phyloP scores from a whole-genome alignment of 2,113 vertebrate genomes.

The Spheniscus mendiculus region DNA sequence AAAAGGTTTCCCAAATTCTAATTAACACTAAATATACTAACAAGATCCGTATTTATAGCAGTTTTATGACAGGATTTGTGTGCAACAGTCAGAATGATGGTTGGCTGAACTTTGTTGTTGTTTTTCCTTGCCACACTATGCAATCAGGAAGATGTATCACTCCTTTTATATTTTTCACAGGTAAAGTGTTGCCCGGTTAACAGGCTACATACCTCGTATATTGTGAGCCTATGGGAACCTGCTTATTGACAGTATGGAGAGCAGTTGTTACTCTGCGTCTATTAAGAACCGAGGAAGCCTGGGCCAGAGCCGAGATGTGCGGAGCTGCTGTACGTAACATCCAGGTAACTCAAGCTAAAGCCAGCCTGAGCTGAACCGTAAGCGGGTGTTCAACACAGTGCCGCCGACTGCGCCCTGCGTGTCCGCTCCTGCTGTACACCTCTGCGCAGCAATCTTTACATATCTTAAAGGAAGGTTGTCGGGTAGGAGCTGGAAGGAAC shows the following conservation, averaged over 20 bases:
- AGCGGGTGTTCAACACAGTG: rapidly evolving
- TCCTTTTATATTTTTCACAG: background rate
- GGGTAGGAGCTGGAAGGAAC: background rate
- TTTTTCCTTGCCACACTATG: background rate
- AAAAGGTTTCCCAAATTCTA: background rate
- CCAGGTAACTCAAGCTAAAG: background rate
- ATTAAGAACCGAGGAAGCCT: background rate
- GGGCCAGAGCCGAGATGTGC: background rate
- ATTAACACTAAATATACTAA: background rate
- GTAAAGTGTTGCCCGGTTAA: background rate
- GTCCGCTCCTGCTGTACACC: background rate
- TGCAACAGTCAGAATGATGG: background rate
- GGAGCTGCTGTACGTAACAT: background rate
- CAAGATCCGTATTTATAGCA: background rate
- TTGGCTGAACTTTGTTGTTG: background rate
- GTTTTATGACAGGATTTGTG: background rate
- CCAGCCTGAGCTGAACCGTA: background rate
- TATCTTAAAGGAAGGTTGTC: background rate
- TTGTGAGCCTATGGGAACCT: background rate
- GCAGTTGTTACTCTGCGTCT: background rate
- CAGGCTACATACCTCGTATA: background rate
- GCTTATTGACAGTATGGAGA: background rate
- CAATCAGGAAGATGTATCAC: background rate
- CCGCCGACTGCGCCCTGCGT: rapidly evolving
- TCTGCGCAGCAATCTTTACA: background rate